Evolutionary conservation across 1,140 invertebrate species (phyloP).

Genomic region (Calosoma granatense): DNA sequence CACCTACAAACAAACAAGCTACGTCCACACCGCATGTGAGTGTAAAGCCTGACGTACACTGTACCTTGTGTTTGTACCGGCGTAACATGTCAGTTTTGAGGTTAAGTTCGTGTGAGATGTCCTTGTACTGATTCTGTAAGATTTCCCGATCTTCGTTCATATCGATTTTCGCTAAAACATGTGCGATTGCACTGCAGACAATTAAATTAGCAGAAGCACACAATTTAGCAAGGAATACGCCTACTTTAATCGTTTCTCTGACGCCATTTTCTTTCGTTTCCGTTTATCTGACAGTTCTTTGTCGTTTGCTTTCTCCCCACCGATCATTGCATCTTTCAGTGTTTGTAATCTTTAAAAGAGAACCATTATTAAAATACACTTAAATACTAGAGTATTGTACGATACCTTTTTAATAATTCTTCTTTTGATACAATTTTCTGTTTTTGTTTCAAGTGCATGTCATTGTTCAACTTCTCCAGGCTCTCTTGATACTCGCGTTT

Average conservation of each 20-base stretch:
- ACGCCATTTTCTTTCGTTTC: conserved; percentile 53
- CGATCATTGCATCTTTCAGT: conserved; percentile 65
- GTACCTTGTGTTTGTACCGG: conserved; percentile 56
- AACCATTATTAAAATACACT: background rate
- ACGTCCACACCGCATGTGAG: no score
- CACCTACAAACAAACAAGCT: conserved; percentile 32
- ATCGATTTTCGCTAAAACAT: conserved; percentile 57
- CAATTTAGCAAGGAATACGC: background rate
- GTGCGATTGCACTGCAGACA: conserved; percentile 44
- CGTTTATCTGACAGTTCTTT: conserved; percentile 58
- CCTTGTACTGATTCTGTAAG: conserved; percentile 55
- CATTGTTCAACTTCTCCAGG: conserved; percentile 27
- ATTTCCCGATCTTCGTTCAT: conserved; percentile 50
- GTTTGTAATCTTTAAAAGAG: conserved; percentile 45
- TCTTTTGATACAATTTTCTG: conserved; percentile 25
- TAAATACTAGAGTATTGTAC: background rate
- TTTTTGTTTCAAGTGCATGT: conserved; percentile 25
- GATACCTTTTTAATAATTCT: conserved; percentile 32
- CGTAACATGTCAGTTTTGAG: conserved; percentile 61
- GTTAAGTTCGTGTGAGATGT: conserved; percentile 66
- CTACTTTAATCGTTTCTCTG: conserved; percentile 50
- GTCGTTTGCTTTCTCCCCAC: conserved; percentile 68
- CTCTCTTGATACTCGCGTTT: conserved; percentile 36
- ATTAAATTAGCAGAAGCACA: background rate
- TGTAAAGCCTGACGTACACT: no score